Percentiles rank a stretch among this genome's conserved stretches.
Conservation (phyloP, 2,888 invertebrate species). For the Steinernema scapterisci region DNA sequence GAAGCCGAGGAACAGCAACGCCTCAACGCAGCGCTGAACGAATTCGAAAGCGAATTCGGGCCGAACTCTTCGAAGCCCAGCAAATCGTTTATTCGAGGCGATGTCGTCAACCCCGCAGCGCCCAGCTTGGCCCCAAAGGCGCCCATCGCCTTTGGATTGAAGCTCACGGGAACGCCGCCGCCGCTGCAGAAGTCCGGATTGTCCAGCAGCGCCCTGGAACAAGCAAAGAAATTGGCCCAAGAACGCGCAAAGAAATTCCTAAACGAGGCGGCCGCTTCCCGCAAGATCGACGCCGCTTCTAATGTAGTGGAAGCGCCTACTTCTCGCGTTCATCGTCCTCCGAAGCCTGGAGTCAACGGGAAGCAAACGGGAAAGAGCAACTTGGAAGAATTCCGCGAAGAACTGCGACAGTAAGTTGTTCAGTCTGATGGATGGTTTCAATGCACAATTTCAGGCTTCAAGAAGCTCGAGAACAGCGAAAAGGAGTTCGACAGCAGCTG, state of each 20-base stretch:
- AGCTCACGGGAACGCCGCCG: not conserved
- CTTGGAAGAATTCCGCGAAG: constrained; percentile 95
- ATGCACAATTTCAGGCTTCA: constrained; percentile 78
- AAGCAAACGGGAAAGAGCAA: constrained; percentile 74
- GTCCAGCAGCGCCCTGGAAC: constrained; percentile 47
- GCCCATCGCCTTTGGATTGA: constrained; percentile 6
- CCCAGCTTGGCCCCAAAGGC: constrained; percentile 10
- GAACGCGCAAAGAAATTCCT: constrained; percentile 61
- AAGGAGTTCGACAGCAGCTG: constrained; percentile 75
- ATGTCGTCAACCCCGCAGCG: constrained; percentile 76
- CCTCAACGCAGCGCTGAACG: constrained; percentile 42
- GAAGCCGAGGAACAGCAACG: constrained; percentile 46
- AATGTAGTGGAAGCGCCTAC: constrained; percentile 42
- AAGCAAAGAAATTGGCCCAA: constrained; percentile 58
- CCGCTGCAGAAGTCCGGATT: constrained; percentile 16
- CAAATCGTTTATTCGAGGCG: constrained; percentile 97
- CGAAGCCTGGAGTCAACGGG: constrained; percentile 69
- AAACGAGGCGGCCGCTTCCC: constrained; percentile 46
- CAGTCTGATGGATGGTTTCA: constrained; percentile 28
- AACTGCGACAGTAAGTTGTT: constrained; percentile 82
- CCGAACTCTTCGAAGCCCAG: constrained; percentile 11
- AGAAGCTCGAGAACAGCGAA: constrained; percentile 93
- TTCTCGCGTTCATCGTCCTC: constrained; percentile 74
- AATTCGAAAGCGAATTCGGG: constrained; percentile 45
- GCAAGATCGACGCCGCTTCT: constrained; percentile 37